Evolutionary conservation across 2,797 vertebrate species (phyloP), one percentile per base, ranked within the genome.

Genomic region (Clarias fuscus): DNA sequence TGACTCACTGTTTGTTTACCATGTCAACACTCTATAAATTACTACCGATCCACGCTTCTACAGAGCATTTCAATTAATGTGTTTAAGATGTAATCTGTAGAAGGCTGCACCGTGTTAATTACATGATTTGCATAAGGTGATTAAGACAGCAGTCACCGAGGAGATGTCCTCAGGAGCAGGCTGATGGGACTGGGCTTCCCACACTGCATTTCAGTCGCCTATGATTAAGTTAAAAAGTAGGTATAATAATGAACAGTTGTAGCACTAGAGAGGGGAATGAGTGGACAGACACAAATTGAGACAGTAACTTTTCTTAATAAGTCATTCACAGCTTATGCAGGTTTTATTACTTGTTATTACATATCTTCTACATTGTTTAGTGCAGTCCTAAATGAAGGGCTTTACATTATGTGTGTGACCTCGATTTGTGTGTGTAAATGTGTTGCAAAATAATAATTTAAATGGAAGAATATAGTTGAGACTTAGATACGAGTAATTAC

Each of bases 61-160:
- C 68, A n/a, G 68, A 40, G 61, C 48, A 24, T 82, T 88, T 86
- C 65, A 84, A 84, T 88, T 59, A 86, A 68, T 68, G 82, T 81
- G 85, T 80, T 88, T 86, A 86, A 86, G 76, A 86, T 88, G 59
- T 86, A 86, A 86, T 88, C 82, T 86, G 87, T 86, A 75, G 22
- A 86, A 86, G 71, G 71, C 59, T 61, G 78, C 78, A 72, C 76
- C 48, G 27, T 88, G 77, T 70, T 88, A 88, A 86, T 84, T 83
- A 86, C 85, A 86, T 56, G 77, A 86, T 88, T 88, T 88, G 82
- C 88, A 88, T 88, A 71, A 77, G 79, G 85, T 88, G 77, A 88
- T 88, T 86, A 84, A 84, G 82, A 76, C 71, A 40, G 61, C 37
- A 84, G 77, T 86, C 85, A 84, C 88, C 72, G 56, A 84, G 84